Evolutionary conservation across 2,113 vertebrate species (phyloP), one percentile per base, ranked within the genome.

Genomic region (Planiliza haematocheilus): DNA sequence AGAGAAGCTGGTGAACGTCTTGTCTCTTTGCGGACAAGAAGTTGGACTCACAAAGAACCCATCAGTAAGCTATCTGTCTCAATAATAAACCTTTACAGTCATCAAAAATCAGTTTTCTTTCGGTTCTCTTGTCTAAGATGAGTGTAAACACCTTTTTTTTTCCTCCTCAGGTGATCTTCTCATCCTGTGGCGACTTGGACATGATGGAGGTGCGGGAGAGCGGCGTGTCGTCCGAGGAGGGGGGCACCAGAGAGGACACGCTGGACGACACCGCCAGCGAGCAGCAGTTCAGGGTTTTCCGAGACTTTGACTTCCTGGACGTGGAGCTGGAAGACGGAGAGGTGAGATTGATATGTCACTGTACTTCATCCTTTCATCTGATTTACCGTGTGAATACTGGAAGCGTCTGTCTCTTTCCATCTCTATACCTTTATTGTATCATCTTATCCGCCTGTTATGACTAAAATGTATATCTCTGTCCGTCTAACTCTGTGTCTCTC

Each of bases 301-400:
- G 97, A 66, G 98, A 99, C 91, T 99, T 99, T 61, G 98, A 99
- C 87, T 99, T 99, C 92, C 94, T 99, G 79, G 98, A 99, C 13
- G 98, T 99, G 85, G 98, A 99, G 83, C 94, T 99, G 85, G 98
- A 99, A 87, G 98, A 99, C 42, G 98, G 97, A 84, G 98, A 99
- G 97, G 98, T 98, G 93, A 86, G 84, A 70, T 9, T 70, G 16
- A 39, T 8, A 34, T 43, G 20, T 13, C 2, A 11, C 36, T 14
- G 18, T 49, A 4, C 41, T 36, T 41, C 18, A 46, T 6, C n/a
- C 6, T 41, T 8, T 64, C 21, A 10, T 50, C 38, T 52, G 4
- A 21, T 57, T 42, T 42, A 34, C 21, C 30, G 41, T 49, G 8
- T 43, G 55, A 7, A 50, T 8, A 55, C n/a, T 62, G 65, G 17